A percentile compares a stretch with the other conserved stretches of the same genome.
phyloP scores from a whole-genome alignment of 2,888 invertebrate species.

The Enoplolaimus lenunculus region DNA sequence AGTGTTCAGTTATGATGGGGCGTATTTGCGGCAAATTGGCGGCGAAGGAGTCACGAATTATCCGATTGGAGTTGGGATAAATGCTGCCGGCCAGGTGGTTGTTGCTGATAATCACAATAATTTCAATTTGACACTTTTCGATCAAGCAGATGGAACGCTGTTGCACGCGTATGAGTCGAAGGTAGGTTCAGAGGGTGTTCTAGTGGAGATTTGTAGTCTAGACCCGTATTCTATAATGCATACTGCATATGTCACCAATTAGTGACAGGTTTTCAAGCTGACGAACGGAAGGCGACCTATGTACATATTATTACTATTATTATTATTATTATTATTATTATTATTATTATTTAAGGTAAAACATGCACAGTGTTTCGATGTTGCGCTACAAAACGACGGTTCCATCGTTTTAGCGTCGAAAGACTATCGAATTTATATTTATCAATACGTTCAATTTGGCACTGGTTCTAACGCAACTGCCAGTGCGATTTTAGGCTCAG shows the following conservation, averaged over 20 bases:
- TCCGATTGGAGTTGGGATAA: slow-evolving; percentile 97
- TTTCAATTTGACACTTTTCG: slow-evolving; percentile 96
- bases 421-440: slow-evolving; percentile 96
- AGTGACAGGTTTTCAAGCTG: too few relatives aligned
- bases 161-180: slow-evolving; percentile 97
- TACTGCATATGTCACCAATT: too few relatives aligned
- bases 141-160: slow-evolving; percentile 74
- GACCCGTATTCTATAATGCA: too few relatives aligned
- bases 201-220: too few relatives aligned
- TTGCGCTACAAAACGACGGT: slow-evolving; percentile 94
- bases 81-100: slow-evolving; percentile 84
- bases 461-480: too few relatives aligned
- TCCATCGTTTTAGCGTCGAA: slow-evolving; percentile 96
- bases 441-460: slow-evolving; percentile 83
- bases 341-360: slow-evolving; percentile 50
- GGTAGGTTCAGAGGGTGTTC: too few relatives aligned
- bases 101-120: slow-evolving; percentile 99
- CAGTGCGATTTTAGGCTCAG: neutral
- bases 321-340: neutral
- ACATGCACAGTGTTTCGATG: slow-evolving; percentile 99
- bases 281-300: too few relatives aligned
- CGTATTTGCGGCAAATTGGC: slow-evolving; percentile 88
- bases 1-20: slow-evolving; percentile 93
- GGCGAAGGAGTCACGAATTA: slow-evolving; percentile 98
- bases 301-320: neutral